Conservation (phyloP, 2,113 vertebrate species). For the Opisthocomus hoazin region DNA sequence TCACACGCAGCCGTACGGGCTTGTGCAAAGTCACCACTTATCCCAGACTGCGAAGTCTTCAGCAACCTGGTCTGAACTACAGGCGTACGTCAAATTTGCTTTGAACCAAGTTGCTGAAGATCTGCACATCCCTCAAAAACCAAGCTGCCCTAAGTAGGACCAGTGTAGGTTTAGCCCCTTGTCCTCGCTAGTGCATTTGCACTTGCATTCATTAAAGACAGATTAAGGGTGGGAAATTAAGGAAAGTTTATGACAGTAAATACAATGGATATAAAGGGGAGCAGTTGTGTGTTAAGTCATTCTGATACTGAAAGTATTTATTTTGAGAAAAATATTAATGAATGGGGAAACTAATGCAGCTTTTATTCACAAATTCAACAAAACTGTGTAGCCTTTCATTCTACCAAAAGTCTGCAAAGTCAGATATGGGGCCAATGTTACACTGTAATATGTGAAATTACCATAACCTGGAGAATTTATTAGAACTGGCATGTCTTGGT, state of each 20-base stretch:
- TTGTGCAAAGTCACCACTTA: background rate
- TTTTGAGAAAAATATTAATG: background rate
- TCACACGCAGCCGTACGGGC: accelerated
- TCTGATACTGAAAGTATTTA: background rate
- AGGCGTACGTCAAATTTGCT: background rate
- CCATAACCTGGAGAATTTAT: background rate
- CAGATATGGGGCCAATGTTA: background rate
- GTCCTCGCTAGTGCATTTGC: accelerated
- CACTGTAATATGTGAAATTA: background rate
- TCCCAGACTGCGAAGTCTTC: background rate
- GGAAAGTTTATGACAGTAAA: background rate
- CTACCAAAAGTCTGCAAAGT: background rate
- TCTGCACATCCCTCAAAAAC: background rate
- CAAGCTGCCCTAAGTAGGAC: background rate
- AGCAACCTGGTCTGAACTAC: background rate
- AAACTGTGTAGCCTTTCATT: background rate
- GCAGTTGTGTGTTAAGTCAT: background rate
- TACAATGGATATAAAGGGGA: no score
- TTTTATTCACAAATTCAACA: background rate
- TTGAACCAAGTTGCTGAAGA: background rate
- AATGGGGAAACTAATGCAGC: background rate
- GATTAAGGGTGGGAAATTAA: background rate
- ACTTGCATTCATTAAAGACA: background rate
- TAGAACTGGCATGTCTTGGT: background rate
- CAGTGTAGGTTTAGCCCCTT: background rate